Percentiles rank a stretch among this genome's conserved stretches.
phyloP scores from a whole-genome alignment of 1,140 invertebrate genomes.

The Oscheius sp. region DNA sequence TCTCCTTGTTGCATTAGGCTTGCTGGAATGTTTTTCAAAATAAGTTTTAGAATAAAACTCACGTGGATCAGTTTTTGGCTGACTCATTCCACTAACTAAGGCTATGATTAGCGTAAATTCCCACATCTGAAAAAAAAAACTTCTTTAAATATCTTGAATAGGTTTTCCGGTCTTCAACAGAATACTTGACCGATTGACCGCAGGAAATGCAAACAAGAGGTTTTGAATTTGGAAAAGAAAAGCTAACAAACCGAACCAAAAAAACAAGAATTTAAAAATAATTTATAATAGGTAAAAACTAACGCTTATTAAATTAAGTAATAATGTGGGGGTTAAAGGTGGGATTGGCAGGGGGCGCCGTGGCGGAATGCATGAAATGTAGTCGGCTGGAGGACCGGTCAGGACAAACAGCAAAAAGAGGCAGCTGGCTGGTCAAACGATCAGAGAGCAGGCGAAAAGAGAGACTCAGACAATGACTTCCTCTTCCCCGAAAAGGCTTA shows the following conservation, averaged over 20 bases:
- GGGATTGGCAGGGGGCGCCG: neutral
- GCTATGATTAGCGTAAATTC: neutral
- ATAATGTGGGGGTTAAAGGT: neutral
- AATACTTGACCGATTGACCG: no score
- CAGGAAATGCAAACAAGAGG: no score
- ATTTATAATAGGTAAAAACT: no score
- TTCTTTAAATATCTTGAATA: no score
- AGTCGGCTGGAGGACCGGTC: constrained; percentile 1
- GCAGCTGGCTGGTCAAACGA: constrained; percentile 10
- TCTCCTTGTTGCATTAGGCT: constrained; percentile 7
- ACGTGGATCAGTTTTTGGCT: neutral
- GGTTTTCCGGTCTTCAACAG: no score
- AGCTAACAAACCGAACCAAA: no score
- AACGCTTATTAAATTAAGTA: no score
- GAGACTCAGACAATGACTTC: no score
- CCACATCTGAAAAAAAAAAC: no score
- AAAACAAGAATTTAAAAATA: no score
- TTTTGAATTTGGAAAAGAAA: no score
- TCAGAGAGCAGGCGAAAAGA: neutral
- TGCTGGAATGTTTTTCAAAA: neutral
- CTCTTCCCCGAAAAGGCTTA: no score
- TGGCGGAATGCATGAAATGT: constrained; percentile 11
- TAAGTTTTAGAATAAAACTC: neutral
- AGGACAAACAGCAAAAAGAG: constrained; percentile 6
- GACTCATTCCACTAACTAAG: neutral